A percentile compares a stretch with the other conserved stretches of the same genome.
Evolutionary conservation across 2,797 vertebrate genomes (phyloP).

Genomic region (Denticeps clupeoides): DNA sequence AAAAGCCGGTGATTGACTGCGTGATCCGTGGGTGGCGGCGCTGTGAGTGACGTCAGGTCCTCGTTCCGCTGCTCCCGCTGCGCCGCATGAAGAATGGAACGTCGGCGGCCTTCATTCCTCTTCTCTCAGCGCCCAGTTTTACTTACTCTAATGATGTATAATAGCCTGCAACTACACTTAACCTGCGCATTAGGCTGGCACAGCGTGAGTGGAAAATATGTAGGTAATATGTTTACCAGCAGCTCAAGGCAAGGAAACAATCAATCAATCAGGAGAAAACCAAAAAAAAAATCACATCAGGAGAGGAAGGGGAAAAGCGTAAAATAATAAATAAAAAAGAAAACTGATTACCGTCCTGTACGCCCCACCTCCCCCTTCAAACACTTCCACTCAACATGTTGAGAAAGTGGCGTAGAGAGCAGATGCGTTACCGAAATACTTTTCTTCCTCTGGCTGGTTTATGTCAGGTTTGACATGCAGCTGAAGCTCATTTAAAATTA

Average conservation of each 20-base stretch:
- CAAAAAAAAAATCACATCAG: neutral
- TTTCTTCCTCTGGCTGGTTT: neutral
- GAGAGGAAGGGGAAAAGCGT: neutral
- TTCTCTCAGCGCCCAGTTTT: constrained; percentile 44
- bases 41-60: neutral
- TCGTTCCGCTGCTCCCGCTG: neutral
- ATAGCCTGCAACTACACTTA: constrained; percentile 93
- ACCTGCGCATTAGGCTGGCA: constrained; percentile 66
- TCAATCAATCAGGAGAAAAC: neutral
- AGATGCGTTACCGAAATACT: constrained; percentile 1
- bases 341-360: neutral
- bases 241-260: constrained; percentile 1
- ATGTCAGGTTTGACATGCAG: neutral
- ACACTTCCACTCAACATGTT: neutral
- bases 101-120: neutral
- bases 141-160: constrained; percentile 94
- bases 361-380: constrained; percentile 1
- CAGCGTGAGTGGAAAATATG: constrained; percentile 1
- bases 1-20: constrained; percentile 1
- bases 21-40: constrained; percentile 1
- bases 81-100: neutral
- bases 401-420: neutral
- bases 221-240: constrained; percentile 4
- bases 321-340: neutral
- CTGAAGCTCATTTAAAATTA: too few species aligned